phyloP scores from a whole-genome alignment of 2,113 vertebrate genomes.

The Verasper variegatus region DNA sequence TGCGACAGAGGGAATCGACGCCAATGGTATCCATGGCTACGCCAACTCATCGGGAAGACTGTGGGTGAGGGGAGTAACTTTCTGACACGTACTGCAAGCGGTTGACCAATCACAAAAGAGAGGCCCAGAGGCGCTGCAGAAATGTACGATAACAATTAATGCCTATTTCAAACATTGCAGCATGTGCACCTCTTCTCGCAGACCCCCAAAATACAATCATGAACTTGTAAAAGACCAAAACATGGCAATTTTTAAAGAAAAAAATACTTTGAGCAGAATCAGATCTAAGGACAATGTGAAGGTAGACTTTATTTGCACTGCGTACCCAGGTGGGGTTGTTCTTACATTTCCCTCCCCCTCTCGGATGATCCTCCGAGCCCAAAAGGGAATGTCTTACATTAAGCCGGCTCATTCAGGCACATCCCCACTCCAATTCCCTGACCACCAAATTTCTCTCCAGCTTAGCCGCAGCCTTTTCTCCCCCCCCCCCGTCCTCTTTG shows the following conservation, averaged over 20 bases:
- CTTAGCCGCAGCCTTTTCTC: slow-evolving; percentile 51
- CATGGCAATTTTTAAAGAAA: background rate
- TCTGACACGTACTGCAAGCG: background rate
- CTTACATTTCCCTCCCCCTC: slow-evolving; percentile 23
- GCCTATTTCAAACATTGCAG: background rate
- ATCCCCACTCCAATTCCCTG: slow-evolving; percentile 59
- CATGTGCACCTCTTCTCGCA: background rate
- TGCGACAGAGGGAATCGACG: background rate
- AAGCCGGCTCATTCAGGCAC: slow-evolving; percentile 54
- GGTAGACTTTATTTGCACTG: background rate
- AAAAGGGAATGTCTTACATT: slow-evolving; percentile 62
- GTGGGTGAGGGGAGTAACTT: background rate
- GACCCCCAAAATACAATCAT: background rate
- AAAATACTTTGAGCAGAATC: background rate
- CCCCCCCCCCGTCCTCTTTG: slow-evolving; percentile 49
- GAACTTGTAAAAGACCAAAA: background rate
- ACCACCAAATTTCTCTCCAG: slow-evolving; percentile 61
- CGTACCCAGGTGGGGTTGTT: slow-evolving; percentile 29
- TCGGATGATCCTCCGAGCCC: slow-evolving; percentile 23
- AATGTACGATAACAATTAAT: background rate
- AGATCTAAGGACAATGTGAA: background rate
- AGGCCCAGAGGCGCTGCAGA: background rate
- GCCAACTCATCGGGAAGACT: background rate
- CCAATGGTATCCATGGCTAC: background rate
- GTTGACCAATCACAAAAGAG: background rate